These are phyloP conservation scores for Salvelinus fontinalis DNA, from an alignment of 2,113 vertebrate genomes.

Conservation along the genomic window DNA sequence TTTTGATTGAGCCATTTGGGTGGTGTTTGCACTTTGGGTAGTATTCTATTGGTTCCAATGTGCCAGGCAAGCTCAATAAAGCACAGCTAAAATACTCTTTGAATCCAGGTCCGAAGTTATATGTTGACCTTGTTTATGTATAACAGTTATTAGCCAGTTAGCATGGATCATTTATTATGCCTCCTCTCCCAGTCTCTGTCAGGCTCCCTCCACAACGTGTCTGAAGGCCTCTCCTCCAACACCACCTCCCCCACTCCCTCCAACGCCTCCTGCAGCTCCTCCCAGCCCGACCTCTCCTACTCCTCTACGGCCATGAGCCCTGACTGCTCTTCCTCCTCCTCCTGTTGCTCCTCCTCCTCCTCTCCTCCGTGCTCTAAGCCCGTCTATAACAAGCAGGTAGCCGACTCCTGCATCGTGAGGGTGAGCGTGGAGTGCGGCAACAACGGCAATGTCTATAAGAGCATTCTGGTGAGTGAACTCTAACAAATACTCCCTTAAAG, in stretches of 20 bases:
- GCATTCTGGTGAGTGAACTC: slow-evolving; percentile 80
- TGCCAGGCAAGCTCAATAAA: neutral
- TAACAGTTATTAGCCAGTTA: too few relatives aligned
- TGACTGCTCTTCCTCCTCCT: slow-evolving; percentile 16
- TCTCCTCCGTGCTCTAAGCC: slow-evolving; percentile 44
- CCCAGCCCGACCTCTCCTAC: slow-evolving; percentile 60
- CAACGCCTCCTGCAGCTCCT: slow-evolving; percentile 62
- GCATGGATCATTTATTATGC: neutral
- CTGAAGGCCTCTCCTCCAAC: slow-evolving; percentile 69
- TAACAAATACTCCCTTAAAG: too few relatives aligned
- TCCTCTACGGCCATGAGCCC: slow-evolving; percentile 37
- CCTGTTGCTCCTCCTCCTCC: slow-evolving; percentile 37
- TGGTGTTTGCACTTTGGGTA: too few relatives aligned
- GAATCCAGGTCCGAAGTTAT: too few relatives aligned
- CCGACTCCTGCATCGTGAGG: slow-evolving; percentile 81
- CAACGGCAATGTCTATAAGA: slow-evolving; percentile 85
- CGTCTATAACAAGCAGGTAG: slow-evolving; percentile 73
- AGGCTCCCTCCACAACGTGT: slow-evolving; percentile 73
- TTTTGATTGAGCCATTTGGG: too few relatives aligned
- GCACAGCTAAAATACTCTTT: too few relatives aligned
- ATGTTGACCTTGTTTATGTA: too few relatives aligned
- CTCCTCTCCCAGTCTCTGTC: slow-evolving; percentile 49
- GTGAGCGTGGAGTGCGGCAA: slow-evolving; percentile 80
- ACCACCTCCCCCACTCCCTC: slow-evolving; percentile 51
- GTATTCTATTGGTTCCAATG: too few relatives aligned